Percentiles rank a stretch among this genome's conserved stretches.
Conservation (phyloP, 1,140 invertebrate genomes). For the Acromyrmex echinatior region DNA sequence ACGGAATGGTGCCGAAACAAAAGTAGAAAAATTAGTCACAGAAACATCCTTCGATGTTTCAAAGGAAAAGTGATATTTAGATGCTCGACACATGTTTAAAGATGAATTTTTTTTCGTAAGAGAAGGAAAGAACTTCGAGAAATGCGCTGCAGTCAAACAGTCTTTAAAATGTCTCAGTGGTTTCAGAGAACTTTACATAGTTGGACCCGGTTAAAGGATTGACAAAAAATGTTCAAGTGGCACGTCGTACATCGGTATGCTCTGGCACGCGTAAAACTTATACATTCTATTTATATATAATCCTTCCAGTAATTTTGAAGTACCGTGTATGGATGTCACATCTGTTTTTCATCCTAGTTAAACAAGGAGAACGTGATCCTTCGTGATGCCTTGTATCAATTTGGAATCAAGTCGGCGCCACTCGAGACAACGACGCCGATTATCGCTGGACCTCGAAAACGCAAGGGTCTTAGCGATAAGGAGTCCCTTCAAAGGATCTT, state of each 20-base stretch:
- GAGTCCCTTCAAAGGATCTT: constrained; percentile 48
- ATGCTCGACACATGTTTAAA: neutral
- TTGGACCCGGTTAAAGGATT: constrained; percentile 23
- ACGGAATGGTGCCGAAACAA: constrained; percentile 48
- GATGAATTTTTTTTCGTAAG: neutral
- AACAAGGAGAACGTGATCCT: constrained; percentile 61
- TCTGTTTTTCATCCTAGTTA: constrained; percentile 76
- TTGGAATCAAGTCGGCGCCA: constrained; percentile 74
- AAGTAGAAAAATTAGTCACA: constrained; percentile 57
- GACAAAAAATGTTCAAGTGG: constrained; percentile 42
- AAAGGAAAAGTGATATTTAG: neutral
- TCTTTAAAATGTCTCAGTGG: neutral
- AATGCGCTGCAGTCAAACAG: neutral
- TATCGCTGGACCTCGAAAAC: constrained; percentile 72
- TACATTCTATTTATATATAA: constrained; percentile 54
- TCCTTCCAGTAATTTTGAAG: constrained; percentile 32
- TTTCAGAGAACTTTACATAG: neutral
- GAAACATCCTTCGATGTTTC: neutral
- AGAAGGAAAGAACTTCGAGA: neutral
- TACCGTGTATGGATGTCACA: constrained; percentile 45
- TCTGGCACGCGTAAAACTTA: constrained; percentile 40
- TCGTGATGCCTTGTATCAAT: constrained; percentile 72
- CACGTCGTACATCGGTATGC: neutral
- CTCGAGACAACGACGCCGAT: constrained; percentile 76
- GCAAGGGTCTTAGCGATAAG: constrained; percentile 74